Base-by-base conservation (phyloP, 2,113 vertebrate genomes). In the Macrotus californicus region DNA sequence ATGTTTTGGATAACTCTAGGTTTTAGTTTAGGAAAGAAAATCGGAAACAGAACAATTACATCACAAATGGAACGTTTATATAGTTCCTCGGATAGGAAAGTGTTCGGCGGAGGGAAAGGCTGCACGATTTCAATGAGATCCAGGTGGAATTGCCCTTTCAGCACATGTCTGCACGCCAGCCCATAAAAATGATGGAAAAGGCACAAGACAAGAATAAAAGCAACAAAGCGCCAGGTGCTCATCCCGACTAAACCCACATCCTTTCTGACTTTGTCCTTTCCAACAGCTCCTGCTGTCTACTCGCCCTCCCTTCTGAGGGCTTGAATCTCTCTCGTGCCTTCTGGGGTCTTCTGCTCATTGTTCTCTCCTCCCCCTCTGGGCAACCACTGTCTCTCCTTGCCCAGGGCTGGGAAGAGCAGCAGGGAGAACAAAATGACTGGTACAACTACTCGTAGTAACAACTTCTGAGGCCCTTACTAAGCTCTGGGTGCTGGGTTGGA, bases 21-120 rank as follows among this genome's bases (percentile, higher is more conserved):
- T 50, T 88, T 96, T 94, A 87, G 59, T 95, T 96, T 92, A 93
- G 80, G 79, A 76, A 97, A 87, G 93, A 91, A 97, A 96, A 96
- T 97, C 89, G 85, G 91, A 93, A 97, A 84, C 89, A 96, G 96
- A 94, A 91, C 75, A 87, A 87, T 96, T 56, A 84, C 80, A 87
- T 95, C 94, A 97, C 89, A 97, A 93, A 72, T 64, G 64, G 93
- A 95, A 91, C 70, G 22, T 87, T 83, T 82, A 89, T 89, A 36
- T 31, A 41, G 80, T 92, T 80, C 69, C 92, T 36, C 80, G 56
- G 70, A 87, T 67, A 90, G 69, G 34, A 89, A 95, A 93, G 34
- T 34, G 52, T 72, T 52, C 43, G 0, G 70, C 3, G 3, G 75
- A 61, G 87, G 80, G 59, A 80, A 94, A 93, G 80, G 26, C 89